Conservation (phyloP, 2,113 vertebrate species). For the Toxotes chatareus region DNA sequence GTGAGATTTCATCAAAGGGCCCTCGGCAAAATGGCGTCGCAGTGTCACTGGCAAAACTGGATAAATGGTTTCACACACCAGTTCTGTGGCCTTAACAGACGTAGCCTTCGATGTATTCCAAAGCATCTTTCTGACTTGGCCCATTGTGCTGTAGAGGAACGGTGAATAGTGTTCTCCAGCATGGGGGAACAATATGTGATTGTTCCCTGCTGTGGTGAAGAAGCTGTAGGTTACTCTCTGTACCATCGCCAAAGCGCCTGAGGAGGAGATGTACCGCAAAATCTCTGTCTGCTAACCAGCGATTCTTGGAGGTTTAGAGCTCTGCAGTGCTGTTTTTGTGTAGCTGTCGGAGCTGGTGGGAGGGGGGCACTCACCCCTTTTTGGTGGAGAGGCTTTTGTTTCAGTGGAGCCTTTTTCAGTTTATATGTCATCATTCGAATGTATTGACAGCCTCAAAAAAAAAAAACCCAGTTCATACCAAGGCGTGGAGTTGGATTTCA, state of each 20-base stretch:
- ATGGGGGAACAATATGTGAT: constrained; percentile 82
- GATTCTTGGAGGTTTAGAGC: constrained; percentile 62
- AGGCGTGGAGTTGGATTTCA: constrained; percentile 56
- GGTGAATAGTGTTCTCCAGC: constrained; percentile 81
- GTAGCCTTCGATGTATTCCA: constrained; percentile 61
- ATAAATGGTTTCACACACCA: constrained; percentile 77
- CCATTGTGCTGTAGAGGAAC: constrained; percentile 78
- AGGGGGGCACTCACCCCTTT: constrained; percentile 36
- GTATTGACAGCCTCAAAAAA: constrained; percentile 35
- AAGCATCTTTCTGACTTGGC: constrained; percentile 74
- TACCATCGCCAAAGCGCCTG: constrained; percentile 80
- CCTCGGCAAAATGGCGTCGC: constrained; percentile 69
- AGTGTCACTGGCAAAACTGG: constrained; percentile 52
- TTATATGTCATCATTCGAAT: constrained; percentile 44
- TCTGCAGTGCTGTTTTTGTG: constrained; percentile 60
- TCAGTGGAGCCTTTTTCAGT: constrained; percentile 1
- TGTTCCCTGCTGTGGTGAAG: constrained; percentile 79
- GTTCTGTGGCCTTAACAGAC: constrained; percentile 65
- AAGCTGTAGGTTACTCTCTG: constrained; percentile 82
- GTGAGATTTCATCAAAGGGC: constrained; percentile 45
- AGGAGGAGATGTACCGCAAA: constrained; percentile 68
- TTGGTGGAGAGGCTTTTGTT: constrained; percentile 51
- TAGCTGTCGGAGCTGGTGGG: constrained; percentile 49
- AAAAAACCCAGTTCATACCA: background rate
- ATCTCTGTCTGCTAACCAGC: constrained; percentile 57